Percentiles rank a stretch among this genome's conserved stretches.
Evolutionary conservation across 2,888 invertebrate genomes (phyloP).

Genomic region (Drosophila emarginata): DNA sequence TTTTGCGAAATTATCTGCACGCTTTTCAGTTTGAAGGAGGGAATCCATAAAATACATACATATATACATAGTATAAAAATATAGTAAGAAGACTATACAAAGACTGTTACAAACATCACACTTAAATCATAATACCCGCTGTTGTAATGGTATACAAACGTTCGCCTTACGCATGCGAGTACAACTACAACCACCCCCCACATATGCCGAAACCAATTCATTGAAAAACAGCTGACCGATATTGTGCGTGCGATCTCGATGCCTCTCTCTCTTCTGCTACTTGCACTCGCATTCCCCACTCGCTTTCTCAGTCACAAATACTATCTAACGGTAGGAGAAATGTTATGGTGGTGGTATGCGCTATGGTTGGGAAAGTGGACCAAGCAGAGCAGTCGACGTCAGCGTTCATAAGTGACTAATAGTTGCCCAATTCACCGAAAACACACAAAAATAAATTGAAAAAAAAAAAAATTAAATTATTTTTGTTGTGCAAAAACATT

Average conservation of each 20-base stretch:
- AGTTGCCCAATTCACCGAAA: constrained; percentile 8
- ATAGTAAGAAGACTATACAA: too few relatives aligned
- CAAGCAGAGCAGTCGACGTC: constrained; percentile 11
- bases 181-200: not conserved
- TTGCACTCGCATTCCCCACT: not conserved
- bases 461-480: not conserved
- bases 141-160: not conserved
- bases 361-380: constrained; percentile 10
- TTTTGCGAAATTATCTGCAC: not conserved
- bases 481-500: constrained; percentile 8
- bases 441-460: not conserved
- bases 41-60: too few relatives aligned
- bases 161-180: constrained; percentile 3
- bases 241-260: not conserved
- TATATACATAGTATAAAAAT: too few relatives aligned
- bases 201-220: not conserved
- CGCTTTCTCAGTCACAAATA: constrained; percentile 7
- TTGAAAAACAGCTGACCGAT: constrained; percentile 11
- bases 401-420: constrained; percentile 6
- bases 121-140: not conserved
- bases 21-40: not conserved
- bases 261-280: constrained; percentile 11
- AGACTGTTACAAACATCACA: not conserved
- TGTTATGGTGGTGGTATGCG: constrained; percentile 1
- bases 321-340: constrained; percentile 4